These are phyloP conservation scores for Zootermopsis nevadensis DNA, from an alignment of 2,888 invertebrate species.

Conservation along the genomic window DNA sequence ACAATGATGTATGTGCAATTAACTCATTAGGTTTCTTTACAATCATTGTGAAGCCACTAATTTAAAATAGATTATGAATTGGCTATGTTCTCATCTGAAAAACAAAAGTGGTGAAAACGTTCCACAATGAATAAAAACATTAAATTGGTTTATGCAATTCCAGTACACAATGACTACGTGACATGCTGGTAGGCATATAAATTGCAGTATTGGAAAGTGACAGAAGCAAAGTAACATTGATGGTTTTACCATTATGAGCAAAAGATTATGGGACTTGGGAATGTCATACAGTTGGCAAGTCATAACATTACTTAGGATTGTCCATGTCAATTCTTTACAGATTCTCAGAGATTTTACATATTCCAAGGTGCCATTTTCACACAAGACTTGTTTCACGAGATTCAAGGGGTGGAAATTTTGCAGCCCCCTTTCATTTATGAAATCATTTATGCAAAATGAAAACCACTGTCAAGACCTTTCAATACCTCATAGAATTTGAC, in stretches of 20 bases:
- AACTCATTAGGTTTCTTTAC: no score
- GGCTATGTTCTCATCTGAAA: no score
- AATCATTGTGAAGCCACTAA: no score
- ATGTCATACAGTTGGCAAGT: constrained; percentile 18
- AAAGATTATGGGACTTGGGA: background rate
- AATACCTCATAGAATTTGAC: background rate
- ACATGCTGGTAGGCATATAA: no score
- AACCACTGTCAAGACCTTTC: background rate
- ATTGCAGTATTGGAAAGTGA: no score
- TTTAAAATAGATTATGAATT: no score
- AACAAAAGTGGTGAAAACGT: no score
- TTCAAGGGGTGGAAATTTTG: background rate
- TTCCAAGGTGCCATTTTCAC: background rate
- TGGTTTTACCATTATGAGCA: constrained; percentile 14
- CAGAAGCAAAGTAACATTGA: no score
- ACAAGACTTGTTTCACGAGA: background rate
- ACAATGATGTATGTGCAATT: no score
- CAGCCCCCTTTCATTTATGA: background rate
- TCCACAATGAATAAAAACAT: no score
- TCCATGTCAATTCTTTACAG: background rate
- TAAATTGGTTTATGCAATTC: no score
- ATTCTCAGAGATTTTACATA: constrained; percentile 1
- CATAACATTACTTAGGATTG: background rate
- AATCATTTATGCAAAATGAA: constrained; percentile 5
- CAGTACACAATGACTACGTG: no score